Percentiles rank a stretch among this genome's conserved stretches.
phyloP scores from a whole-genome alignment of 2,113 vertebrate species.

The Neofelis nebulosa region DNA sequence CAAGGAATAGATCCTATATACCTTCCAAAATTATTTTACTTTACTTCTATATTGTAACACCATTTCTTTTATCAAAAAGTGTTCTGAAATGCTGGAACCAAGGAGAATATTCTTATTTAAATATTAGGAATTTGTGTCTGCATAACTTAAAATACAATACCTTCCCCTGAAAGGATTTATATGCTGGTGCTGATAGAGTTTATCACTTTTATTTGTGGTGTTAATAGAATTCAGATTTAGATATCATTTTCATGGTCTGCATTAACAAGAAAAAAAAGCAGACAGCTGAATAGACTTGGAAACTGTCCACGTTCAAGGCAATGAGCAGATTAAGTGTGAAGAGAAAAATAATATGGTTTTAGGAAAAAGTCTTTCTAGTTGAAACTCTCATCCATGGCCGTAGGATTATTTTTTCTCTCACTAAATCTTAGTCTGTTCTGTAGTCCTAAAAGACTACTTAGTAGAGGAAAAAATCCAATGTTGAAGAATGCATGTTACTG shows the following conservation, averaged over 20 bases:
- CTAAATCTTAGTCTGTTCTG: not conserved
- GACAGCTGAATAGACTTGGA: not conserved
- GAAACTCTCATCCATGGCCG: not conserved
- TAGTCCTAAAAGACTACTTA: not conserved
- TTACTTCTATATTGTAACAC: not conserved
- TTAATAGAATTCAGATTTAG: slow-evolving; percentile 50
- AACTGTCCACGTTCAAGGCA: not conserved
- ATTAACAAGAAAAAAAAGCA: slow-evolving; percentile 5
- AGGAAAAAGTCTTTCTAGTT: not conserved
- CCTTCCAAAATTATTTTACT: slow-evolving; percentile 25
- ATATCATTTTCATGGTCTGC: not conserved
- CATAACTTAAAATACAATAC: slow-evolving; percentile 39
- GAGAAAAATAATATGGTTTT: slow-evolving; percentile 21
- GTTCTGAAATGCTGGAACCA: not conserved
- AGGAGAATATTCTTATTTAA: slow-evolving; percentile 41
- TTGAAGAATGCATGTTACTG: not conserved
- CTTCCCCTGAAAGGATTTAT: not conserved
- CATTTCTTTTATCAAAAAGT: not conserved
- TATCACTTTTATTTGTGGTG: slow-evolving; percentile 21
- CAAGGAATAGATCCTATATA: not conserved
- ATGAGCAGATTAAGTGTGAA: slow-evolving; percentile 2
- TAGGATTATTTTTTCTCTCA: not conserved
- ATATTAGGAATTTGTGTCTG: slow-evolving; percentile 2
- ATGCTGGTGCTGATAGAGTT: slow-evolving; percentile 18
- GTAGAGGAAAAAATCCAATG: not conserved